phyloP scores from a whole-genome alignment of 2,888 invertebrate genomes.

The Pollenia griseotomentosa region DNA sequence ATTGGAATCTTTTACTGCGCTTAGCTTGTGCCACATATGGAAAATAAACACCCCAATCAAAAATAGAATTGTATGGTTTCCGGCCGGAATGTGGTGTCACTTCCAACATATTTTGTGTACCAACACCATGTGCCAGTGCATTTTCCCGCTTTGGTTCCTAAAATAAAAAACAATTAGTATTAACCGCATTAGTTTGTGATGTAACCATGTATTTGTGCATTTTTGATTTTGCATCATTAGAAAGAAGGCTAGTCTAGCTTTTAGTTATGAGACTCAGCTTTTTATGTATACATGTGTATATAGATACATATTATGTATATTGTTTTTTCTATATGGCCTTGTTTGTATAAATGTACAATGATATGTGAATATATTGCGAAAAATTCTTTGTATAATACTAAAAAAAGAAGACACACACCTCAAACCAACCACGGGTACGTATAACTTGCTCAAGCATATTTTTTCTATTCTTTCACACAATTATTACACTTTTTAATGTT shows the following conservation, averaged over 20 bases:
- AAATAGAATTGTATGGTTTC: slow-evolving; percentile 85
- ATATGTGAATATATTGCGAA: not conserved
- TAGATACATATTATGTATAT: not conserved
- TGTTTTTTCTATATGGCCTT: too few species aligned
- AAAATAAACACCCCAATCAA: slow-evolving; percentile 86
- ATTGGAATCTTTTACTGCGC: slow-evolving; percentile 88
- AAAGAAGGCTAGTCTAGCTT: not conserved
- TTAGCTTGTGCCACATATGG: slow-evolving; percentile 88
- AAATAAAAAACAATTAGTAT: slow-evolving; percentile 40
- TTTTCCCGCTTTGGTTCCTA: slow-evolving; percentile 81
- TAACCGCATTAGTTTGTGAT: slow-evolving; percentile 48
- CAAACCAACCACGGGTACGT: slow-evolving; percentile 83
- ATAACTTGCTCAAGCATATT: slow-evolving; percentile 77
- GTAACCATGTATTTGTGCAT: slow-evolving; percentile 50
- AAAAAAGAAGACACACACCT: slow-evolving; percentile 78
- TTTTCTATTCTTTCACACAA: not conserved
- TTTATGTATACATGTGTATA: slow-evolving; percentile 20
- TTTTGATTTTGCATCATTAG: not conserved
- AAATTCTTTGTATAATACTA: slow-evolving; percentile 21
- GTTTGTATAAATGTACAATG: too few species aligned
- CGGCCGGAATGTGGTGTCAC: slow-evolving; percentile 86
- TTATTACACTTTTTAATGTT: slow-evolving; percentile 23
- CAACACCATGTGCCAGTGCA: slow-evolving; percentile 80
- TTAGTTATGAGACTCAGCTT: slow-evolving; percentile 31
- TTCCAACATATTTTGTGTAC: slow-evolving; percentile 86